These are phyloP conservation scores for Eretmocerus hayati DNA, from an alignment of 2,888 invertebrate genomes.

Conservation along the genomic window DNA sequence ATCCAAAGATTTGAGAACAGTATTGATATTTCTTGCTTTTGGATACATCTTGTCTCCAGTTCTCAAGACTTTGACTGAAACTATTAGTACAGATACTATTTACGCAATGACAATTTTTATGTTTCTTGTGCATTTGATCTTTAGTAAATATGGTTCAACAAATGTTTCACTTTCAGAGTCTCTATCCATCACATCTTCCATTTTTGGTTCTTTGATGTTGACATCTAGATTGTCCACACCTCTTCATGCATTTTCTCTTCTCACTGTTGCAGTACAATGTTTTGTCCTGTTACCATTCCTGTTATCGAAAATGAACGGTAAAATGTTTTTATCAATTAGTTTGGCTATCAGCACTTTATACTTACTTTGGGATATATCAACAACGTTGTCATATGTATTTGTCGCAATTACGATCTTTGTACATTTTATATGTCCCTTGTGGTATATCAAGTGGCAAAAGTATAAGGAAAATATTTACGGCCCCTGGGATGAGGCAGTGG, in stretches of 20 bases:
- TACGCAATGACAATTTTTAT: constrained; percentile 86
- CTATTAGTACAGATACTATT: constrained; percentile 95
- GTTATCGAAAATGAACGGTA: constrained; percentile 56
- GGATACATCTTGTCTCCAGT: constrained; percentile 88
- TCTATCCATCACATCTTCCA: constrained; percentile 86
- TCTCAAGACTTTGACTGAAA: constrained; percentile 88
- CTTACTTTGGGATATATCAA: constrained; percentile 51
- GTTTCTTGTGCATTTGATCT: constrained; percentile 80
- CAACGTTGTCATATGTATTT: constrained; percentile 57
- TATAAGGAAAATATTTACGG: constrained; percentile 91
- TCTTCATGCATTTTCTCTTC: constrained; percentile 79
- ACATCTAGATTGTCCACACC: constrained; percentile 84
- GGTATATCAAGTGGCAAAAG: constrained; percentile 69
- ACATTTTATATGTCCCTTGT: constrained; percentile 65
- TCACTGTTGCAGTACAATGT: constrained; percentile 81
- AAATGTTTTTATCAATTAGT: constrained; percentile 52
- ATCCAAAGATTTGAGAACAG: constrained; percentile 65
- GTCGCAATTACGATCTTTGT: constrained; percentile 56
- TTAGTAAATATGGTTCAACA: constrained; percentile 85
- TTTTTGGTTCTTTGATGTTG: constrained; percentile 91
- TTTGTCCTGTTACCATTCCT: constrained; percentile 86
- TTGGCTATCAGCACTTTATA: constrained; percentile 50
- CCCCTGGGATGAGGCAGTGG: constrained; percentile 93
- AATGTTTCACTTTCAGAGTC: constrained; percentile 86
- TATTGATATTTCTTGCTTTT: constrained; percentile 74